These are phyloP conservation scores for Cliona cf. orientalis DNA, from an alignment of 37 sponge, comb jelly and placozoan genomes.

Conservation along the genomic window DNA sequence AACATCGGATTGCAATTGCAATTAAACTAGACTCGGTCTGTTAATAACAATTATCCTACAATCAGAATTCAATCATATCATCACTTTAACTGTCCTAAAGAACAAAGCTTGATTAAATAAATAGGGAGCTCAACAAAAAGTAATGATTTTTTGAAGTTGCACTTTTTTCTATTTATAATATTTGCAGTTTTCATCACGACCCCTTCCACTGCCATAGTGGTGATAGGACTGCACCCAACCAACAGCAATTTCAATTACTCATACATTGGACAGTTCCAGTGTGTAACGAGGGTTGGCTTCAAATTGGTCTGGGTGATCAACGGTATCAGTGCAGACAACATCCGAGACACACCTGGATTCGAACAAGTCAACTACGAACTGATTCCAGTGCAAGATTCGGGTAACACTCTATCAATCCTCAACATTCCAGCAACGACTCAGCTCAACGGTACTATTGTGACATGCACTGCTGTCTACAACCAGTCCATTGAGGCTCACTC, in stretches of 20 bases:
- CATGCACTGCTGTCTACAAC: conserved; percentile 6
- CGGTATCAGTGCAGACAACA: not conserved
- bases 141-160: not conserved
- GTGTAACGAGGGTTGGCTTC: conserved; percentile 13
- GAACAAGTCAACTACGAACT: not conserved
- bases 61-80: no score
- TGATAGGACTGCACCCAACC: no score
- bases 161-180: not conserved
- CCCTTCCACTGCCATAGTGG: not conserved
- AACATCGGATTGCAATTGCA: no score
- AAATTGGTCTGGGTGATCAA: conserved; percentile 10
- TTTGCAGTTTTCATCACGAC: conserved; percentile 15
- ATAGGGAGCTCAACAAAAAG: not conserved
- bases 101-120: not conserved
- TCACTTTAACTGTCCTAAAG: no score
- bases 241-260: no score
- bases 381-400: not conserved
- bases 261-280: conserved; percentile 3
- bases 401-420: conserved; percentile 1
- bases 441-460: conserved; percentile 2
- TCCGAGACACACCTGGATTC: not conserved
- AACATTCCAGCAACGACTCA: conserved; percentile 2
- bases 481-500: not conserved
- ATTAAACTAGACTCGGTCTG: no score
- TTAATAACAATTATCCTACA: no score